Conservation (phyloP, 2,888 invertebrate genomes). For the Spilarctia lutea region DNA sequence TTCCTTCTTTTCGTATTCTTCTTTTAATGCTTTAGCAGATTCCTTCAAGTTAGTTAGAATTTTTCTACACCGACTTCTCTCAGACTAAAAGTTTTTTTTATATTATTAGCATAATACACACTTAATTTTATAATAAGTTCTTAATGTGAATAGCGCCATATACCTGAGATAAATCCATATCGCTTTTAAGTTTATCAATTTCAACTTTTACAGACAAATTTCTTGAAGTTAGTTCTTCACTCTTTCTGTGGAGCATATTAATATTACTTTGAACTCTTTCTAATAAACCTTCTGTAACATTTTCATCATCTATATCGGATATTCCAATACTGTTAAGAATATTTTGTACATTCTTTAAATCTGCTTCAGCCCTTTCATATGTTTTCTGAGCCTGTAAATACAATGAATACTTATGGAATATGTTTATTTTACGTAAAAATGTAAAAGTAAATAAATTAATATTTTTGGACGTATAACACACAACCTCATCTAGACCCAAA, state of each 20-base stretch:
- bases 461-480: too few relatives aligned
- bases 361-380: slow-evolving; percentile 78
- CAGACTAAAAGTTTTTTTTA: slow-evolving; percentile 63
- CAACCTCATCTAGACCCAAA: too few relatives aligned
- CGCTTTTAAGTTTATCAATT: slow-evolving; percentile 71
- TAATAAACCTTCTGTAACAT: slow-evolving; percentile 59
- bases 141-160: slow-evolving; percentile 18
- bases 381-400: slow-evolving; percentile 71
- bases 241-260: slow-evolving; percentile 66
- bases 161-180: slow-evolving; percentile 65
- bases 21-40: slow-evolving; percentile 75
- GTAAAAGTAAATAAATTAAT: too few relatives aligned
- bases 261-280: slow-evolving; percentile 75
- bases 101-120: background rate
- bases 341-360: slow-evolving; percentile 77
- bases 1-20: slow-evolving; percentile 84
- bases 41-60: slow-evolving; percentile 71
- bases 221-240: slow-evolving; percentile 77
- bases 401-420: background rate
- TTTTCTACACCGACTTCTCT: slow-evolving; percentile 71
- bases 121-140: background rate
- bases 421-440: too few relatives aligned
- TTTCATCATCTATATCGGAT: slow-evolving; percentile 63
- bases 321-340: slow-evolving; percentile 74
- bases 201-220: slow-evolving; percentile 75